Evolutionary conservation across 2,797 vertebrate species (phyloP), one percentile per base, ranked within the genome.

Genomic region (Allobates femoralis): DNA sequence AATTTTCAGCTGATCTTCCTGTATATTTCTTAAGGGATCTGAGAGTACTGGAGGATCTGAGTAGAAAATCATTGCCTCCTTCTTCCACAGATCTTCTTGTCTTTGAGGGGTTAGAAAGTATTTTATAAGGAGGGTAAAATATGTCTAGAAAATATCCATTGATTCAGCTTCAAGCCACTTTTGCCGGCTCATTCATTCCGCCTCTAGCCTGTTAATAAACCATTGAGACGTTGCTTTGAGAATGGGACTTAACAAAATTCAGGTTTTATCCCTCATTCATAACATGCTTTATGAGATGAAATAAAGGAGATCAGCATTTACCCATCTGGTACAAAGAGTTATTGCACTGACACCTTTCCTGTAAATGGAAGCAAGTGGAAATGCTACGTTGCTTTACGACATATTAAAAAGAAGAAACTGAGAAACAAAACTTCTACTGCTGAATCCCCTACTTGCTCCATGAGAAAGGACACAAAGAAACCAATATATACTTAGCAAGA

Each of bases 171-270:
- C 23, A 58, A 83, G 81, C 51, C 55, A 58, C 67, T 74, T 83
- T 34, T 46, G 15, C 32, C 67, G 12, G 55, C 67, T 60, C 23
- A 60, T n/a, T 50, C 34, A 5, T 18, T 74, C 81, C 74, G 69
- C 67, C 26, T 37, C 67, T 83, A 83, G 75, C 53, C 69, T 60
- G 69, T 62, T 83, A 74, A 83, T 83, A 83, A 83, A 83, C 81
- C 55, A 83, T 62, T 62, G 69, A 83, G 81, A 83, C 23, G 14
- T 26, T 58, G 21, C 69, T 46, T 26, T 74, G 69, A 74, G 50
- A 74, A 58, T 16, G 23, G 34, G 67, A n/a, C 81, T 83, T 83
- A 74, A 75, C 32, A 30, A 60, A 83, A 60, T 30, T 46, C 69
- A 26, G 16, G 34, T 56, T 66, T 75, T 58, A 83, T 83, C 50